These are phyloP conservation scores for Callyntrura guangdongensis DNA, from an alignment of 2,888 invertebrate species.

Conservation along the genomic window DNA sequence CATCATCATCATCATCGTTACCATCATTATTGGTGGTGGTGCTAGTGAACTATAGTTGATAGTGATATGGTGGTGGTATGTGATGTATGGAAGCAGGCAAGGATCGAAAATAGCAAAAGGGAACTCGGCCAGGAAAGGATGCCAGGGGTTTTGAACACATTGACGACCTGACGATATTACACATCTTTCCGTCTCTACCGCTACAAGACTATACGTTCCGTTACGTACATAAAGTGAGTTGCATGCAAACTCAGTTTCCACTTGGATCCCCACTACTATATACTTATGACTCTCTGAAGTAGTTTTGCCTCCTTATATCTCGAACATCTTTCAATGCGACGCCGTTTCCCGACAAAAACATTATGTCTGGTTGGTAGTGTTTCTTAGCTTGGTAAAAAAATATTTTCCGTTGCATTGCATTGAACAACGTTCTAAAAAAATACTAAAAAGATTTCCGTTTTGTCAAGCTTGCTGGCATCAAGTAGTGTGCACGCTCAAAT, in stretches of 20 bases:
- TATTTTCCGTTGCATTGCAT: slow-evolving; percentile 28
- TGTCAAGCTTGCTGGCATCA: neutral
- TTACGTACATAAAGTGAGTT: no score
- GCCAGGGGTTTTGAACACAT: slow-evolving; percentile 80
- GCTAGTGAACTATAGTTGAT: no score
- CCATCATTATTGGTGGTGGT: neutral
- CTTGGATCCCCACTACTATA: neutral
- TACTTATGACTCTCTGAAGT: neutral
- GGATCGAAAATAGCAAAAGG: slow-evolving; percentile 83
- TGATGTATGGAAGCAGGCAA: slow-evolving; percentile 65
- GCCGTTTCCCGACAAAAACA: neutral
- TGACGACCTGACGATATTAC: slow-evolving; percentile 62
- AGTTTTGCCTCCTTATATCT: slow-evolving; percentile 36
- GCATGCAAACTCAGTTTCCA: neutral
- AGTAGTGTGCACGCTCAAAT: neutral
- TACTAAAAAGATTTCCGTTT: slow-evolving; percentile 1
- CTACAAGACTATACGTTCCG: no score
- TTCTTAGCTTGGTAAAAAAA: neutral
- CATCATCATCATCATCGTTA: slow-evolving; percentile 44
- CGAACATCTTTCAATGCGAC: neutral
- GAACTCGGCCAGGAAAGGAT: slow-evolving; percentile 84
- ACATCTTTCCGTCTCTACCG: slow-evolving; percentile 27
- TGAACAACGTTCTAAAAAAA: neutral
- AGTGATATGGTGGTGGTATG: slow-evolving; percentile 41
- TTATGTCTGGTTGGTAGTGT: neutral